Evolutionary conservation across 2,888 invertebrate species (phyloP).

Genomic region (Callimorpha dominula): DNA sequence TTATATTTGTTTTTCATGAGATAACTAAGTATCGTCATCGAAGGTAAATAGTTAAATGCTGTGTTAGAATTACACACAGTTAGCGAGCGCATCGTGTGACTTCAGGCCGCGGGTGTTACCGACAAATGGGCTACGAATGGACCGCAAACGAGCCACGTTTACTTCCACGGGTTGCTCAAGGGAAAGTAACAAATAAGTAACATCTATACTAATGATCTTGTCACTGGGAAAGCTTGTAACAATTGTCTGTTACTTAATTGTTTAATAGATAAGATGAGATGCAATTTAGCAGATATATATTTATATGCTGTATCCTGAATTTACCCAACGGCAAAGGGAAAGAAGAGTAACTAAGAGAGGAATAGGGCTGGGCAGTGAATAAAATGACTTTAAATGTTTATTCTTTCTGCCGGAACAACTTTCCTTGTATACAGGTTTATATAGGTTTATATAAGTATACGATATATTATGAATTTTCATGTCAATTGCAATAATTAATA

Average conservation of each 20-base stretch:
- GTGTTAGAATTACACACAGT: slow-evolving; percentile 15
- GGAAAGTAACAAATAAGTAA: slow-evolving; percentile 5
- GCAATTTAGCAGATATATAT: not conserved
- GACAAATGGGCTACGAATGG: slow-evolving; percentile 30
- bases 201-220: not conserved
- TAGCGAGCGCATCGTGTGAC: slow-evolving; percentile 38
- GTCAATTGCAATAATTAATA: too few species aligned
- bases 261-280: not conserved
- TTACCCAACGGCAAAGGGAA: too few species aligned
- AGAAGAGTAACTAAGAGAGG: too few species aligned
- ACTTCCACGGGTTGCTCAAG: slow-evolving; percentile 24
- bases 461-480: too few species aligned
- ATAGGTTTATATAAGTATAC: too few species aligned
- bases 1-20: too few species aligned
- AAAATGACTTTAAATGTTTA: too few species aligned
- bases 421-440: too few species aligned
- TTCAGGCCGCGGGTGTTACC: slow-evolving; percentile 31
- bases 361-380: too few species aligned
- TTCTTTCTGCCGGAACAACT: too few species aligned
- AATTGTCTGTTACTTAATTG: not conserved
- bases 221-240: not conserved
- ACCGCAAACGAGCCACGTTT: slow-evolving; percentile 45
- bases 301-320: too few species aligned
- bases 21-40: not conserved
- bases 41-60: not conserved